Conservation (phyloP, 2,113 vertebrate genomes). For the Phyllostomus discolor region DNA sequence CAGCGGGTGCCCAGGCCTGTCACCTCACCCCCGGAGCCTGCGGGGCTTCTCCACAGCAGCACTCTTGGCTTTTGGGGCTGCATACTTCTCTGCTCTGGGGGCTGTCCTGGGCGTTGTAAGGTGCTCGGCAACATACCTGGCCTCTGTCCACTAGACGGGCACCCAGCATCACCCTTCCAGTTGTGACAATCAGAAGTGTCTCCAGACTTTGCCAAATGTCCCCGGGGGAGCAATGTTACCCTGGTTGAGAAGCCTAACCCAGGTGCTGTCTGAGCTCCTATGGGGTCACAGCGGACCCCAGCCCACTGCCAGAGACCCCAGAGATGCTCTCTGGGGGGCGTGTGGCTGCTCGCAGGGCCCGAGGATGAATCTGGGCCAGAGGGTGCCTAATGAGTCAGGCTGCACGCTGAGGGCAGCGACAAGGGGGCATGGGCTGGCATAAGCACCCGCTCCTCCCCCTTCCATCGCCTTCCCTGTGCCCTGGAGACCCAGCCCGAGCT, state of each 20-base stretch:
- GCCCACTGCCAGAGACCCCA: background rate
- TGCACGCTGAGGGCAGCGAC: background rate
- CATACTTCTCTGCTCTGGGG: background rate
- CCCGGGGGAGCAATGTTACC: background rate
- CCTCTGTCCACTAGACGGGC: background rate
- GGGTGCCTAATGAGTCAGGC: background rate
- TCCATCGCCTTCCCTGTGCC: background rate
- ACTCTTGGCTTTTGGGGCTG: background rate
- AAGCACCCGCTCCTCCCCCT: too few relatives aligned
- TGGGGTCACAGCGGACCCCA: background rate
- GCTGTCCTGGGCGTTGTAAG: background rate
- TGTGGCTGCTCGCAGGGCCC: rapidly evolving
- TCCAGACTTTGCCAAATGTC: background rate
- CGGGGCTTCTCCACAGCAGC: background rate
- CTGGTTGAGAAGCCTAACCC: background rate
- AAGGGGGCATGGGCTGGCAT: background rate
- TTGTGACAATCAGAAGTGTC: background rate
- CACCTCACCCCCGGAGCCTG: background rate
- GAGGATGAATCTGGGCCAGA: background rate
- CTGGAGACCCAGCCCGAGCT: background rate
- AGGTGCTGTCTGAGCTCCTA: background rate
- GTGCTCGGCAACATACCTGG: background rate
- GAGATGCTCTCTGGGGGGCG: background rate
- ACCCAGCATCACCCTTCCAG: background rate
- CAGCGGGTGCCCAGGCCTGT: background rate